Evolutionary conservation across 2,888 invertebrate species (phyloP).

Genomic region (Apomyelois bistriatella): DNA sequence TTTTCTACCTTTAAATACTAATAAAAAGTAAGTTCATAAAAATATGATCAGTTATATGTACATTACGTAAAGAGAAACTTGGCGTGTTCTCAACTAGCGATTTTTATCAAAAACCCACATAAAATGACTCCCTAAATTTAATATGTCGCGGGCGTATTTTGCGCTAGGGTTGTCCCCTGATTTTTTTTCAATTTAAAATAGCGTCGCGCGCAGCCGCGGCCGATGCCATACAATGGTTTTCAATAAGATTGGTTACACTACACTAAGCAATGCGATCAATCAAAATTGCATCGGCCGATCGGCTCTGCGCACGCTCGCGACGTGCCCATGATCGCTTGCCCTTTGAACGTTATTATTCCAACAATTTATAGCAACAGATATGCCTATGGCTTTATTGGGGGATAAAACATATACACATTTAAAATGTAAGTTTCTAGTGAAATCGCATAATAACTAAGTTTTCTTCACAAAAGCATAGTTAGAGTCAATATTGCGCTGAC

Average conservation of each 20-base stretch:
- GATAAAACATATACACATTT: background rate
- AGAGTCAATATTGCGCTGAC: too few relatives aligned
- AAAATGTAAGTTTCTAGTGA: too few relatives aligned
- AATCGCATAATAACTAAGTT: too few relatives aligned
- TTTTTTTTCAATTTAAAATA: conserved; percentile 73
- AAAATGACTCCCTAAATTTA: conserved; percentile 63
- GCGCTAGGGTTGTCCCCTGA: conserved; percentile 70
- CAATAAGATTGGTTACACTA: conserved; percentile 80
- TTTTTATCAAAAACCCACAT: conserved; percentile 39
- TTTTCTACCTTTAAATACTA: too few relatives aligned
- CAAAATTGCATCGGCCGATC: conserved; percentile 71
- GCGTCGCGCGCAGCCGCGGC: conserved; percentile 70
- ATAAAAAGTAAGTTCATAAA: background rate
- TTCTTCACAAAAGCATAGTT: too few relatives aligned
- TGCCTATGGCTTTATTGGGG: background rate
- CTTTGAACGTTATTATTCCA: conserved; percentile 7
- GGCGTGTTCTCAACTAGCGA: conserved; percentile 3
- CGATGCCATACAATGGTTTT: conserved; percentile 71
- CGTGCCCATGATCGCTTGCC: conserved; percentile 41
- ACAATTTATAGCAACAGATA: conserved; percentile 5
- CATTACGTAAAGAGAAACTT: background rate
- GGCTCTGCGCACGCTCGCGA: conserved; percentile 47
- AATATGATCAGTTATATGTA: too few relatives aligned
- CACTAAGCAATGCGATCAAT: conserved; percentile 80
- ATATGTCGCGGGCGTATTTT: conserved; percentile 64